Percentiles rank a stretch among this genome's conserved stretches.
Conservation (phyloP, 2,888 invertebrate genomes). For the Crematogaster levior region DNA sequence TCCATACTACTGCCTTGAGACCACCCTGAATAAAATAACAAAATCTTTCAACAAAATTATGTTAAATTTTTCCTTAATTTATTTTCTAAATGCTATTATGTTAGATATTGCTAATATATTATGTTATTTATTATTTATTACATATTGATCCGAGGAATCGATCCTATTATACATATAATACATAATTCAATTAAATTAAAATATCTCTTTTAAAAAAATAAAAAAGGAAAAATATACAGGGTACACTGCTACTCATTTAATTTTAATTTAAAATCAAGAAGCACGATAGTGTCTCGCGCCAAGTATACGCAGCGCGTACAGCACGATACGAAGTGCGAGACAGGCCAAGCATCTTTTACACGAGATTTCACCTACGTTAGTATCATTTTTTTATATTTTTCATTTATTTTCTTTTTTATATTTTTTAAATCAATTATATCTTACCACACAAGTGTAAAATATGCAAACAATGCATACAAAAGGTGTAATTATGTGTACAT, state of each 20-base stretch:
- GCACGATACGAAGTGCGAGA: too few relatives aligned
- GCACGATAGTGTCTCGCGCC: too few relatives aligned
- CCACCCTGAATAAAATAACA: constrained; percentile 88
- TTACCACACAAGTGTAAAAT: constrained; percentile 94
- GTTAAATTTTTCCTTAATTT: background rate
- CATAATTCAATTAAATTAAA: background rate
- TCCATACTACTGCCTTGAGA: constrained; percentile 93
- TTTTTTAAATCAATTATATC: constrained; percentile 47
- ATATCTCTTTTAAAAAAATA: background rate
- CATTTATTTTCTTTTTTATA: background rate
- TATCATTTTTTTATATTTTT: background rate
- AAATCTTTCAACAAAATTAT: constrained; percentile 33
- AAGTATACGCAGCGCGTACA: too few relatives aligned
- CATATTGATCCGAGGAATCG: background rate
- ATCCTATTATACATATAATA: constrained; percentile 5
- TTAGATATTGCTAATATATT: too few relatives aligned
- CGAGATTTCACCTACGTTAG: too few relatives aligned
- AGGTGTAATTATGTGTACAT: constrained; percentile 93
- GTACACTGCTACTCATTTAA: too few relatives aligned
- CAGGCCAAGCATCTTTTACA: too few relatives aligned
- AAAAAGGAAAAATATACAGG: too few relatives aligned
- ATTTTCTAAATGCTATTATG: background rate
- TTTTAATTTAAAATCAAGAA: too few relatives aligned
- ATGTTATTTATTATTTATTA: background rate
- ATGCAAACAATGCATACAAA: constrained; percentile 94